Base-by-base conservation (phyloP, 2,797 vertebrate species). In the Mus caroli region DNA sequence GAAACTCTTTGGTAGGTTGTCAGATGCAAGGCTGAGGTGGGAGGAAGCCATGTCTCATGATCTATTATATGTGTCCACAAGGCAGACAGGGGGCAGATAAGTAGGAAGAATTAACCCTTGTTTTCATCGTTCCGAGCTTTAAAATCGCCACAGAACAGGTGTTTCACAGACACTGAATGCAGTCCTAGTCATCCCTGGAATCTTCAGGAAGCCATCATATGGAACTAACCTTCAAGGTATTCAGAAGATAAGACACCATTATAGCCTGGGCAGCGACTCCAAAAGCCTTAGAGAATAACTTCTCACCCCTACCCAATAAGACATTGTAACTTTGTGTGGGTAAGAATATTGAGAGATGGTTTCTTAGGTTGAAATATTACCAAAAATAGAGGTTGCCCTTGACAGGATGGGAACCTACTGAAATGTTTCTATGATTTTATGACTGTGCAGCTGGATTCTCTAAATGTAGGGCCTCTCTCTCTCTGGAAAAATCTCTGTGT, bases 231-330 rank as follows among this genome's bases (percentile, higher is more conserved):
- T 37, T 94, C 40, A 46, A 58, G 71, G 64, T 46, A 92, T 89
- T 87, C 89, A 92, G 22, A 79, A 97, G 90, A 64, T 83, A 96
- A 97, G 88, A 94, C 50, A 69, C 82, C 93, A 56, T 84, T 84
- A 94, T 28, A 52, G 43, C 50, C 78, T 86, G 26, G 34, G 14
- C 73, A 89, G 67, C 0, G 3, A 84, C 8, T 76, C 78, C 85
- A 46, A 56, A 92, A 92, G 91, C 85, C 24, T 71, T 75, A 43
- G 43, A 62, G 58, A 77, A 92, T 80, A 58, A 93, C 2, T 20
- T 78, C 58, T 50, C 75, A 28, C 1, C 50, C 24, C 46, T n/a
- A 0, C 89, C 15, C 64, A 37, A 0, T 28, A 54, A 92, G 88
- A 79, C 24, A 19, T 0, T 28, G 15, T 76, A 76, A 90, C 79